Evolutionary conservation across 2,113 vertebrate genomes (phyloP), one percentile per base, ranked within the genome.

Genomic region (Hyaena hyaena): DNA sequence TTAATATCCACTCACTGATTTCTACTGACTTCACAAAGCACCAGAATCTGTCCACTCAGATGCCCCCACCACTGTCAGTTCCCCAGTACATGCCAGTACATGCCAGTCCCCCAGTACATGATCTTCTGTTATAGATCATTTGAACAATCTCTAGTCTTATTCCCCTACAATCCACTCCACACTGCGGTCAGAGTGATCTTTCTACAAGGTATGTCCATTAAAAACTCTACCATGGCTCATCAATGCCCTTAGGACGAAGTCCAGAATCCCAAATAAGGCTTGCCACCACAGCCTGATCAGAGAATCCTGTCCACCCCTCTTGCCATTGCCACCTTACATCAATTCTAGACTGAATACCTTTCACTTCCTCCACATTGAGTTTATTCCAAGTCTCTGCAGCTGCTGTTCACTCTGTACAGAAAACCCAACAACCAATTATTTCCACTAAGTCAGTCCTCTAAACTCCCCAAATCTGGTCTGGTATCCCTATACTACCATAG

Each of bases 1-100:
- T 53, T 50, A 93, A 80, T 90, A 95, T 63, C 26, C 61, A 69
- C 87, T 69, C 39, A 82, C 82, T 76, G 89, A 80, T 68, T 74
- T 33, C 93, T 39, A 48, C 35, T 43, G 26, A 73, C 15, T 73
- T 58, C 58, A 50, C 19, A 61, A 80, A 85, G 23, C 10, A 66
- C 9, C 35, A 83, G 23, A 92, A 88, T n/a, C 21, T 94, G 68
- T 79, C 61, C 6, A 84, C n/a, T 77, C 55, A 2, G 48, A 58
- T 58, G 28, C 35, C 4, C 8, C 31, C 65, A 43, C 3, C 15
- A 86, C 16, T 63, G 26, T 5, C 33, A 82, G 16, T 61, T 81
- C 17, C 45, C 50, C 15, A 90, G 55, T 35, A 35, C 2, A 35
- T 35, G 35, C 35, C 35, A n/a, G n/a, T n/a, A n/a, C n/a, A n/a